Percentiles rank a stretch among this genome's conserved stretches.
These are phyloP conservation scores for Spermophilus dauricus DNA, from an alignment of 2,113 vertebrate genomes.

Conservation along the genomic window DNA sequence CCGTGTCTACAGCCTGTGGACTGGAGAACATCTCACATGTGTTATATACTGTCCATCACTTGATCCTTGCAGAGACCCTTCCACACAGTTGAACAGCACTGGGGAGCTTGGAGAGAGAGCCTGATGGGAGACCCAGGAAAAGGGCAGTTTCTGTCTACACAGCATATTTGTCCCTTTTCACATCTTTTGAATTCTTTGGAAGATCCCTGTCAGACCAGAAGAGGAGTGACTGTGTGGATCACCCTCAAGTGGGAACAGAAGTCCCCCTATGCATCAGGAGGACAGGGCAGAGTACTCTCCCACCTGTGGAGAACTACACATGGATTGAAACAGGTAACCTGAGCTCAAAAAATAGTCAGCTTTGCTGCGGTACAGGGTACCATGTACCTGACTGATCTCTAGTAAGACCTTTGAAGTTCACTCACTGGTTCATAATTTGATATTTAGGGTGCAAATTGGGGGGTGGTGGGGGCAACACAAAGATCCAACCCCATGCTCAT, in stretches of 20 bases:
- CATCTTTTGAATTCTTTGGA: background rate
- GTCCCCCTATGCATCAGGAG: background rate
- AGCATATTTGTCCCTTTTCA: background rate
- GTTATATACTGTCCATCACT: background rate
- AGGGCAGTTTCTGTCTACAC: background rate
- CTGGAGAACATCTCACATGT: background rate
- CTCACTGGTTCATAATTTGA: background rate
- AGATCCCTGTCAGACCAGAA: background rate
- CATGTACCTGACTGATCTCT: rapidly evolving
- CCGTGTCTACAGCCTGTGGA: background rate
- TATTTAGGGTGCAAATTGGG: background rate
- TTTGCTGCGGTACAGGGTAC: background rate
- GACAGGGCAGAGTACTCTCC: background rate
- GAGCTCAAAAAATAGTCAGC: background rate
- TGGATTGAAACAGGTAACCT: background rate
- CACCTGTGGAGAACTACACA: rapidly evolving
- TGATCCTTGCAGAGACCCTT: background rate
- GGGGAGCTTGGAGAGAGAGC: background rate
- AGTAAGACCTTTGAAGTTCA: background rate
- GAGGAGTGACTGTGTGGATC: background rate
- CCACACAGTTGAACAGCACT: background rate
- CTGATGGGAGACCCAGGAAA: background rate
- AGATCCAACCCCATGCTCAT: background rate
- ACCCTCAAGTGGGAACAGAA: background rate
- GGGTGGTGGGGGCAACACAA: background rate